A percentile compares a stretch with the other conserved stretches of the same genome.
Evolutionary conservation across 2,888 invertebrate species (phyloP).

Genomic region (Drosophila vallismaia): DNA sequence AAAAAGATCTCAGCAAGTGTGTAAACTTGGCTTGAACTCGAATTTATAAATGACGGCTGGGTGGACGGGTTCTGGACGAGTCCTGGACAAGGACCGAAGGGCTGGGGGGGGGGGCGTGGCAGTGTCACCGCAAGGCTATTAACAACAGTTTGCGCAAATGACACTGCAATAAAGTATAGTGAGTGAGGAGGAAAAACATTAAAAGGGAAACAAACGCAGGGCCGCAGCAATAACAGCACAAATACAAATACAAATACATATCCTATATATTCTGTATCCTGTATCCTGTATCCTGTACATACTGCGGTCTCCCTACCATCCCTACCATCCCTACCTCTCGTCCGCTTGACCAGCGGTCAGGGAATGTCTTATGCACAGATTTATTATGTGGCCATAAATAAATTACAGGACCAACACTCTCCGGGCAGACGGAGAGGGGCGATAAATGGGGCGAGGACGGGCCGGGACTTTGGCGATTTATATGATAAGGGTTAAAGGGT

Average conservation of each 20-base stretch:
- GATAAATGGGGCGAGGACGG: conserved; percentile 37
- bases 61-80: conserved; percentile 1
- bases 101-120: conserved; percentile 10
- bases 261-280: not conserved
- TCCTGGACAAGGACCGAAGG: conserved; percentile 8
- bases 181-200: conserved; percentile 52
- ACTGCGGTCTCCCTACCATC: too few relatives aligned
- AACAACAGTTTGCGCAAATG: conserved; percentile 76
- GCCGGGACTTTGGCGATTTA: conserved; percentile 47
- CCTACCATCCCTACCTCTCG: not conserved
- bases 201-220: conserved; percentile 49
- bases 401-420: conserved; percentile 73
- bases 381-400: conserved; percentile 82
- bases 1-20: not conserved
- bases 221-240: conserved; percentile 26
- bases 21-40: not conserved
- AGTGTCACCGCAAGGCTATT: conserved; percentile 71
- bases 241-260: conserved; percentile 7
- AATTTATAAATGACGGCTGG: not conserved
- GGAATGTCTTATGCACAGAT: conserved; percentile 77
- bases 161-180: conserved; percentile 69
- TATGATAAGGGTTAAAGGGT: conserved; percentile 73
- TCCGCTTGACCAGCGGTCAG: conserved; percentile 54
- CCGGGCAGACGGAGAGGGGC: conserved; percentile 37
- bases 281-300: not conserved